Evolutionary conservation across 2,113 vertebrate species (phyloP).

Genomic region (Camelus dromedarius): DNA sequence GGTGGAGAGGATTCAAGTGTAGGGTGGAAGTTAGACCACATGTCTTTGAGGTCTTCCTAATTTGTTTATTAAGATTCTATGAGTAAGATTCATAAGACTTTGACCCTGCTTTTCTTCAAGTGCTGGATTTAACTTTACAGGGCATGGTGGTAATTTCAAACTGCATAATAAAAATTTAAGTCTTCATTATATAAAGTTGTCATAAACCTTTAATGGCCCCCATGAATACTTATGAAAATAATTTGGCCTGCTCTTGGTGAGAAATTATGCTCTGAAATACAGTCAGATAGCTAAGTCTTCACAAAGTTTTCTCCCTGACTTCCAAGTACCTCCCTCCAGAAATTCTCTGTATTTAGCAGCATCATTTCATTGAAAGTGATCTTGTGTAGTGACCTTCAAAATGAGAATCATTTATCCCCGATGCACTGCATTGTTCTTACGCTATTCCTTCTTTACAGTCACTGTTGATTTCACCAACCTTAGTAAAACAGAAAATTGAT

Average conservation of each 20-base stretch:
- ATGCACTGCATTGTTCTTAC: neutral
- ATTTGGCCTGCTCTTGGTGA: constrained; percentile 65
- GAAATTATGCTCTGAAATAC: constrained; percentile 34
- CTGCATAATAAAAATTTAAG: neutral
- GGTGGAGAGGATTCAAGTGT: too few species aligned
- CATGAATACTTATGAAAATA: constrained; percentile 65
- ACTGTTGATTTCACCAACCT: neutral
- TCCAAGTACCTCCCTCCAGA: neutral
- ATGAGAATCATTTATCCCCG: neutral
- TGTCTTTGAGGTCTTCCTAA: neutral
- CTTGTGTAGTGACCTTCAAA: neutral
- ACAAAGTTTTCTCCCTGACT: constrained; percentile 50
- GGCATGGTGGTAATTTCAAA: constrained; percentile 57
- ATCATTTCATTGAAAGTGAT: neutral
- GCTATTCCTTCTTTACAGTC: neutral
- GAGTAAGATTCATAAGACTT: neutral
- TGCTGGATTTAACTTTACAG: constrained; percentile 11
- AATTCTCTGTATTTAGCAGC: neutral
- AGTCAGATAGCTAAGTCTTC: neutral
- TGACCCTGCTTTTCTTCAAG: constrained; percentile 1
- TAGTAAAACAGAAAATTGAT: constrained; percentile 13
- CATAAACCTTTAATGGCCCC: constrained; percentile 61
- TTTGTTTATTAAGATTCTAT: neutral
- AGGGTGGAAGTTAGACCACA: neutral
- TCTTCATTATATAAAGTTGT: constrained; percentile 63